Base-by-base conservation (phyloP, 2,888 invertebrate species). In the Sericinus montela region DNA sequence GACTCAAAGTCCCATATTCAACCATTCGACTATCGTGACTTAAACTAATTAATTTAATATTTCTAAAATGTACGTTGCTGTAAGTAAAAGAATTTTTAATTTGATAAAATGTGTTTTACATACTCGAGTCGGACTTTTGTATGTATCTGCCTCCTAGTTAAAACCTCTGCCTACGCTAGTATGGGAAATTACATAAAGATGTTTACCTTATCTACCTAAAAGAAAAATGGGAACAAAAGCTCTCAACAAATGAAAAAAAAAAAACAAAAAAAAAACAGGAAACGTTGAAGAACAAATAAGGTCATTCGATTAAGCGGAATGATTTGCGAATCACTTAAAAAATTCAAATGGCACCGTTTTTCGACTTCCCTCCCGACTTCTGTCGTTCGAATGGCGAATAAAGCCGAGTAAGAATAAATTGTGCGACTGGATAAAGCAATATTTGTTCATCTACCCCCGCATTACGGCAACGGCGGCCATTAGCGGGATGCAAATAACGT, bases 401-500 rank as follows among this genome's bases (percentile, higher is more conserved):
- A 85, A 69, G 75, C 76, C 72, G 79, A 76, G 80, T 83, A 78
- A 76, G 83, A 86, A 88, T 87, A 88, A 87, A 88, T 88, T 87
- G 83, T 80, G 71, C 68, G 79, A 78, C 80, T 85, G 88, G 85
- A 86, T 87, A 84, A 86, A 86, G 86, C 81, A 84, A 87, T 87
- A 87, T 87, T 88, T 87, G 86, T 86, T 85, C 85, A 80, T 80
- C 83, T 85, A 81, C 86, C 86, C 86, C 82, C 80, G 85, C 83
- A 84, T 85, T 85, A 85, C 81, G 80, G 67, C 73, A 72, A 76
- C 74, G 63, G 73, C 76, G 70, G 72, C 86, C 88, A 88, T 88
- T 88, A 88, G 86, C 80, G 80, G 69, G 83, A 86, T 86, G 86
- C 87, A 87, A 86, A 88, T 86, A 88, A 81, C 86, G 83, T 87